Evolutionary conservation across 35 echinoderm and acorn worm species (phyloP).

Genomic region (Diadema setosum): DNA sequence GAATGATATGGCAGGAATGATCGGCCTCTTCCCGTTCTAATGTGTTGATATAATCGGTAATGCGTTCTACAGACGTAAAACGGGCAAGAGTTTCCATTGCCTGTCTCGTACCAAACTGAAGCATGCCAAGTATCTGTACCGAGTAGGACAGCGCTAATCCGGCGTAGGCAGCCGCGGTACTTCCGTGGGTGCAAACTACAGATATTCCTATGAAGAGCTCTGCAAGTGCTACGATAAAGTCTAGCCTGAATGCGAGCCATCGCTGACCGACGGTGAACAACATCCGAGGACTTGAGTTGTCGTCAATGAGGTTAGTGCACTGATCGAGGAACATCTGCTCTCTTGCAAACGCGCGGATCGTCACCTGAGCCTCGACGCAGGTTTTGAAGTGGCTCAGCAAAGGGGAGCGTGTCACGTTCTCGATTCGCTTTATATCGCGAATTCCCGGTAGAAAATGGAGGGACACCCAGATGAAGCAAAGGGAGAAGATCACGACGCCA

Average conservation of each 20-base stretch:
- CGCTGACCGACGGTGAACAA: constrained; percentile 18
- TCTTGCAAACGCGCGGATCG: constrained; percentile 68
- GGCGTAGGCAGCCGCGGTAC: constrained; percentile 41
- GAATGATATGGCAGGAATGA: not conserved
- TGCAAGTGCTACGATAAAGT: constrained; percentile 6
- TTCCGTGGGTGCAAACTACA: constrained; percentile 48
- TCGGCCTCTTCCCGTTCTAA: constrained; percentile 31
- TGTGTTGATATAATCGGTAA: constrained; percentile 61
- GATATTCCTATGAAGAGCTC: constrained; percentile 11
- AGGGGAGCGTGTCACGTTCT: constrained; percentile 73
- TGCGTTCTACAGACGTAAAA: constrained; percentile 87
- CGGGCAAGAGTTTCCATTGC: constrained; percentile 65
- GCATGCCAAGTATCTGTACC: constrained; percentile 12
- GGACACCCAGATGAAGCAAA: constrained; percentile 25
- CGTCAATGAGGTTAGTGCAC: constrained; percentile 47
- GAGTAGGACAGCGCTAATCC: constrained; percentile 67
- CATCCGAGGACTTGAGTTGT: constrained; percentile 44
- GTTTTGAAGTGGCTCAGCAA: constrained; percentile 74
- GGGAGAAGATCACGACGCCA: constrained; percentile 11
- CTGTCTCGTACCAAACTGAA: not conserved
- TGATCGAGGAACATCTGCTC: constrained; percentile 36
- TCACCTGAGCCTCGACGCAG: constrained; percentile 36
- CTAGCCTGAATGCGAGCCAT: constrained; percentile 60
- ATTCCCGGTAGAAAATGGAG: constrained; percentile 65
- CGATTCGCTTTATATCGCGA: constrained; percentile 76